Evolutionary conservation across 2,113 vertebrate species (phyloP), one percentile per base, ranked within the genome.

Genomic region (Chrysochloris asiatica): DNA sequence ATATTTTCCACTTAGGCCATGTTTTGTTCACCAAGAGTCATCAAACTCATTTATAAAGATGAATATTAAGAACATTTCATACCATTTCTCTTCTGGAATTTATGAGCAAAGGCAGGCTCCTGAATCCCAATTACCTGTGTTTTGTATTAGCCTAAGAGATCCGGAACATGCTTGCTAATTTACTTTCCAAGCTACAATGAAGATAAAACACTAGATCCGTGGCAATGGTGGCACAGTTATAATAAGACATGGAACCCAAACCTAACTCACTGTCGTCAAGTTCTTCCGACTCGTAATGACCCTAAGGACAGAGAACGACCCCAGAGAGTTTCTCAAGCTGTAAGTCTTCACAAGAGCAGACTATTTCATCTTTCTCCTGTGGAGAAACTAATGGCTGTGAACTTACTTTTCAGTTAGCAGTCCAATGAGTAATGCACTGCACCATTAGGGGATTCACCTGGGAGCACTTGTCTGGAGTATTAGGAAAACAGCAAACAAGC

Each of bases 21-120:
- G 88, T 41, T 92, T 93, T 61, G 28, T 16, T 21, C 36, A 87
- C 59, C 2, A 45, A 63, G 22, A 86, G 48, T 69, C 54, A 84
- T 94, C 48, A 56, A 67, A 47, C 30, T 87, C 84, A 56, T 89
- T 82, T 80, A 69, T 71, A 78, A 91, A 72, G 69, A 84, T 41
- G 24, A 24, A 45, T 21, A 30, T 33, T 50, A 69, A 54, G 79
- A 69, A 22, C 9, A 73, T 36, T 21, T 88, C 50, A 11, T 48
- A 43, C 54, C 45, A 67, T 76, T 79, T 80, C 22, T 73, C 38
- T 87, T 63, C 79, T 81, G 52, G 41, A 78, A 78, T 91, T 86
- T 90, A 81, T 36, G 38, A 78, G 41, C 80, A 26, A n/a, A 78
- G 45, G 61, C 33, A 22, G n/a, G 13, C 45, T 83, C 73, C 50